Conservation (phyloP, 2,888 invertebrate species). For the Cryptus armator region DNA sequence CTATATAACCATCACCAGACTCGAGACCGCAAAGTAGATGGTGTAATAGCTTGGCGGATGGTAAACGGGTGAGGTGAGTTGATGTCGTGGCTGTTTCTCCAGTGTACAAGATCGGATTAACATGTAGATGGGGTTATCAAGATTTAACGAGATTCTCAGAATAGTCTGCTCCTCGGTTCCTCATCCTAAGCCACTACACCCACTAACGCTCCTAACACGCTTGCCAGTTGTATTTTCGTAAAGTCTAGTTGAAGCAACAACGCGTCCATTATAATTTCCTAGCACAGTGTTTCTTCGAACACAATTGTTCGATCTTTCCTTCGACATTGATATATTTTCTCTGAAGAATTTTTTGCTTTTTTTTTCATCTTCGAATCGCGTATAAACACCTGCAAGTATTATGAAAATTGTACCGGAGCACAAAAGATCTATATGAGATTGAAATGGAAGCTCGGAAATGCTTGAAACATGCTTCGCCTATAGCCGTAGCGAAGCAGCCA, state of each 20-base stretch:
- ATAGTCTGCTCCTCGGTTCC: conserved; percentile 42
- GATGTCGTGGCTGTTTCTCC: conserved; percentile 71
- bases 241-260: conserved; percentile 3
- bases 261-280: background rate
- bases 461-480: conserved; percentile 26
- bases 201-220: conserved; percentile 1
- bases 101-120: conserved; percentile 81
- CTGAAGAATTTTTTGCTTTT: background rate
- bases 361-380: too few species aligned
- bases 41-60: conserved; percentile 70
- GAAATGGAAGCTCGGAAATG: conserved; percentile 46
- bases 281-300: background rate
- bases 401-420: background rate
- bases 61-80: conserved; percentile 72
- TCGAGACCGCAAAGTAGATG: conserved; percentile 69
- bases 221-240: conserved; percentile 30
- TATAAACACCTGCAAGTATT: background rate
- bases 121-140: conserved; percentile 82
- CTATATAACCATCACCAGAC: conserved; percentile 53
- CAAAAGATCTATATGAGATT: conserved; percentile 1
- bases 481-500: conserved; percentile 16
- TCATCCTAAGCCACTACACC: conserved; percentile 13
- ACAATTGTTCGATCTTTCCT: background rate
- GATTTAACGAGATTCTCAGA: conserved; percentile 79
- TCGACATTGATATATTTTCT: background rate